These are phyloP conservation scores for Struthio camelus DNA, from an alignment of 2,113 vertebrate genomes.

Conservation along the genomic window DNA sequence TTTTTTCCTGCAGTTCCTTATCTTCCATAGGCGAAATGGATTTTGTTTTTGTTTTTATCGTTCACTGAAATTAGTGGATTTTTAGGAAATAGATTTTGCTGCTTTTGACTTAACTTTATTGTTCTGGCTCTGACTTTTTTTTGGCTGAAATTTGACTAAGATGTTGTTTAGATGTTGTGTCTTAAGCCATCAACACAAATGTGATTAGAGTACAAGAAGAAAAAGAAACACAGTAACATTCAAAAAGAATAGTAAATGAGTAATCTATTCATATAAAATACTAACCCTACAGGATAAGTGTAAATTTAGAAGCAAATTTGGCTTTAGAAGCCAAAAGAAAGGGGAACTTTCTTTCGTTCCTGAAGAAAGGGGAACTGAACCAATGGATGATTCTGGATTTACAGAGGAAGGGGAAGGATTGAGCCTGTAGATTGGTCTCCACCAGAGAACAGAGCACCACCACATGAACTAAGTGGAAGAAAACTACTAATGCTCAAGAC, in stretches of 20 bases:
- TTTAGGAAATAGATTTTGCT: conserved; percentile 64
- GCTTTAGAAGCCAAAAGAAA: too few relatives aligned
- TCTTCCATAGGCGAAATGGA: conserved; percentile 56
- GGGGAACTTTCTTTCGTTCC: too few relatives aligned
- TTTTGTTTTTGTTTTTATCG: conserved; percentile 67
- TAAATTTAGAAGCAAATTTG: too few relatives aligned
- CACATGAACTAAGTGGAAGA: neutral
- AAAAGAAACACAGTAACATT: neutral
- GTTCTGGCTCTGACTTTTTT: conserved; percentile 38
- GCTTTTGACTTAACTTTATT: conserved; percentile 62
- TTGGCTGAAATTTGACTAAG: conserved; percentile 24
- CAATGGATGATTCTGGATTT: neutral
- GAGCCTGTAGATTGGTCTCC: neutral
- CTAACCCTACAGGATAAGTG: neutral
- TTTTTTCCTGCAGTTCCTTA: conserved; percentile 54
- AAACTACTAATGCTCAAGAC: neutral
- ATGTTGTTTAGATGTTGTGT: neutral
- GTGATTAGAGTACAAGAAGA: neutral
- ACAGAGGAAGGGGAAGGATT: neutral
- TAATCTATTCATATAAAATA: neutral
- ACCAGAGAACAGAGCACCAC: neutral
- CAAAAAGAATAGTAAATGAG: neutral
- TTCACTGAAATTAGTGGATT: conserved; percentile 70
- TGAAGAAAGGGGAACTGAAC: neutral
- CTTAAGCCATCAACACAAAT: conserved; percentile 7